These are phyloP conservation scores for Hydrolagus colliei DNA, from an alignment of 2,797 vertebrate genomes.

Conservation along the genomic window DNA sequence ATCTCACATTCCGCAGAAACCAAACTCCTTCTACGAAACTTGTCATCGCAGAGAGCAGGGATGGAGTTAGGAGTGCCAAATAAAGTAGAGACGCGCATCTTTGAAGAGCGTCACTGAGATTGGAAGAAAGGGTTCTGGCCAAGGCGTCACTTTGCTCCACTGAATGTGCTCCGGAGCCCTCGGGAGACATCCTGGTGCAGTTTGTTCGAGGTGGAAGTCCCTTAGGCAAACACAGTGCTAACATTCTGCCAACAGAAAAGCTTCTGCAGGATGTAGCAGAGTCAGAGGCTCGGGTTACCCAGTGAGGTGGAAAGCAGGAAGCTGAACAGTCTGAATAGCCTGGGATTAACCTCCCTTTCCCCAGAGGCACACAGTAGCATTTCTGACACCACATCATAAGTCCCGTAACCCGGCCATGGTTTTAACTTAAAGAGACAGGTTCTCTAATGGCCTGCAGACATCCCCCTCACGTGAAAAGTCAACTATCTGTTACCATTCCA, in stretches of 20 bases:
- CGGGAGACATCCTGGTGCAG: conserved; percentile 26
- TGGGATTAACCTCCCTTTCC: conserved; percentile 29
- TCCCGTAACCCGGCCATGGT: conserved; percentile 22
- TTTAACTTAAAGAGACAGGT: conserved; percentile 30
- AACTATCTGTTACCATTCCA: conserved; percentile 8
- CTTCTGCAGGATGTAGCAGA: conserved; percentile 32
- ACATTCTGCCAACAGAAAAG: conserved; percentile 30
- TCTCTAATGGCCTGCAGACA: conserved; percentile 21
- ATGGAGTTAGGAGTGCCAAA: conserved; percentile 1
- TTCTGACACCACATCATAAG: conserved; percentile 30
- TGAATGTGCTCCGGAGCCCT: conserved; percentile 24
- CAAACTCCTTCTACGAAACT: neutral
- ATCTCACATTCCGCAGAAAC: conserved; percentile 8
- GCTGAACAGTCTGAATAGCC: conserved; percentile 31
- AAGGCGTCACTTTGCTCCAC: conserved; percentile 16
- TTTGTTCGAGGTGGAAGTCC: conserved; percentile 31
- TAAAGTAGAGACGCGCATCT: conserved; percentile 21
- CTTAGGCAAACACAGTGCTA: conserved; percentile 26
- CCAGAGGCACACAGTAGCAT: conserved; percentile 31
- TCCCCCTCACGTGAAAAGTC: neutral
- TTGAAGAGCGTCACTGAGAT: conserved; percentile 12
- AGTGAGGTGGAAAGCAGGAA: conserved; percentile 28
- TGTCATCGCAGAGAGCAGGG: conserved; percentile 22
- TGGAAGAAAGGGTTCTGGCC: conserved; percentile 19
- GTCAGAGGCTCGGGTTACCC: conserved; percentile 29